Evolutionary conservation across 2,888 invertebrate genomes (phyloP), one percentile per base, ranked within the genome.

Genomic region (Anthrax anthrax): DNA sequence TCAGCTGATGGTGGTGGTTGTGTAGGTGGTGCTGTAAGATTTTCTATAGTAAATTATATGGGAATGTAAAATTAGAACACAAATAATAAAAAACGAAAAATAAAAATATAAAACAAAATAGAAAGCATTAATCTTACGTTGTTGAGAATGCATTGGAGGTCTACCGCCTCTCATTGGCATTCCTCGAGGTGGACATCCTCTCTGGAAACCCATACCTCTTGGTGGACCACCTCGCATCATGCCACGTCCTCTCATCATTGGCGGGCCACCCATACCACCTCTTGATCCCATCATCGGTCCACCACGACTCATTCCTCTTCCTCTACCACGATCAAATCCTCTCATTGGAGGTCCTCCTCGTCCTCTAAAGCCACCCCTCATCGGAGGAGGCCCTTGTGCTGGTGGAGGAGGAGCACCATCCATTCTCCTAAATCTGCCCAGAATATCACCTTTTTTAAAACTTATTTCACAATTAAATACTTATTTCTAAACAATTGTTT

Each of bases 231-330:
- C 42, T 3, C 46, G 29, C 46, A 46, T 46, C 42, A 46, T 42
- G 19, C 46, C 46, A 18, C 46, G 46, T 2, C 46, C 46, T n/a
- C 46, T 13, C 42, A 46, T 46, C 46, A 46, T 51, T 27, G 54
- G 52, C 32, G 55, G 55, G 9, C 57, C 55, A 45, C 57, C 56
- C 58, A 65, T 62, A 3, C 62, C 62, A 18, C 64, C 64, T 18
- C 60, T 58, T 55, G 62, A 58, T 8, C 64, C 62, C 60, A 65
- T 61, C 60, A 64, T 60, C 39, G 58, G 65, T 47, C 66, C 65
- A n/a, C 67, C 67, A 16, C 66, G 60, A 39, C 65, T 64, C 59
- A 66, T 62, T 29, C 67, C 67, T 39, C 67, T 58, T 17, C 67
- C 66, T 42, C 67, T 61, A 18, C 64, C 66, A 14, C 66, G 62